These are phyloP conservation scores for Butorides virescens DNA, from an alignment of 2,113 vertebrate genomes.

Conservation along the genomic window DNA sequence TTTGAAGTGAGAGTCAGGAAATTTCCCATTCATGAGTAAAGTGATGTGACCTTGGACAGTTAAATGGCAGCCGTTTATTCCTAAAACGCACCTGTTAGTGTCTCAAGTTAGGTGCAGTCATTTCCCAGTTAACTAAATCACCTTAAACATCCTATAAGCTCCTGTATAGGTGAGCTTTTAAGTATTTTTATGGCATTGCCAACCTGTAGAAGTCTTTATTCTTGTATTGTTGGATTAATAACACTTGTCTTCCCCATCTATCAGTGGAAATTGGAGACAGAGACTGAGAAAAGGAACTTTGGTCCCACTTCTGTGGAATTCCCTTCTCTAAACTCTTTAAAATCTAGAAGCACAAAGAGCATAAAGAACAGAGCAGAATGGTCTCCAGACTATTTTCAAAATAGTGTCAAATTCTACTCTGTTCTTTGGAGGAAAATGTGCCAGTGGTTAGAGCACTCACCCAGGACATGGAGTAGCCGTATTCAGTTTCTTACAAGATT, in stretches of 20 bases:
- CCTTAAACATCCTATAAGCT: neutral
- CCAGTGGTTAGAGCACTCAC: neutral
- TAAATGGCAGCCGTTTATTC: neutral
- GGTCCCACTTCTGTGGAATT: neutral
- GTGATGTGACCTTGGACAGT: neutral
- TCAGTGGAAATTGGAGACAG: neutral
- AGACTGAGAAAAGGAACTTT: neutral
- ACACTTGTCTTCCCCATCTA: neutral
- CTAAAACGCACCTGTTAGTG: neutral
- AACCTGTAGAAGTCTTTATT: neutral
- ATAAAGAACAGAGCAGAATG: neutral
- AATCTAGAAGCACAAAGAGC: neutral
- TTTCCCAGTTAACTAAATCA: neutral
- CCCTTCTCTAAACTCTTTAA: neutral
- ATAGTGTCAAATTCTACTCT: neutral
- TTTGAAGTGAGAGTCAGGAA: neutral
- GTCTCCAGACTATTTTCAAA: neutral
- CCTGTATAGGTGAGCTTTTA: neutral
- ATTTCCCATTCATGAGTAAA: neutral
- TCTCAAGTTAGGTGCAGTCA: neutral
- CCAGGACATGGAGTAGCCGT: neutral
- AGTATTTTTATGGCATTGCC: neutral
- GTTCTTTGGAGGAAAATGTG: neutral
- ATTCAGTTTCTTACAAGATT: neutral
- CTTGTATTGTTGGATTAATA: neutral